Conservation (phyloP, 2,113 vertebrate genomes). For the Dipodomys ordii region DNA sequence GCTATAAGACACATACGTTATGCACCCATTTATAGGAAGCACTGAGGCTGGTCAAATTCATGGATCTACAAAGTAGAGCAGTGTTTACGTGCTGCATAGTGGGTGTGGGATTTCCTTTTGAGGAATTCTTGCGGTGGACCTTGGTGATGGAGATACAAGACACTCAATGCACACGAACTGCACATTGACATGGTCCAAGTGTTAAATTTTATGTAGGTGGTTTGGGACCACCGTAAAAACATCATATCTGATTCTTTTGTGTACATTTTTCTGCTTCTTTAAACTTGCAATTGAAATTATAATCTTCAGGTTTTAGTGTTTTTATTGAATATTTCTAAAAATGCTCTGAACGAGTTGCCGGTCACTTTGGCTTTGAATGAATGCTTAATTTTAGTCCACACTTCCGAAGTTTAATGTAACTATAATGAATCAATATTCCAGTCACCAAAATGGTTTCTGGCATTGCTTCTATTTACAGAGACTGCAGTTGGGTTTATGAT, state of each 20-base stretch:
- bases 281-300: neutral
- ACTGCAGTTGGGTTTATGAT: neutral
- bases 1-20: too few relatives aligned
- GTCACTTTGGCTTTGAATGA: neutral
- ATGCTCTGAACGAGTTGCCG: neutral
- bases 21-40: too few relatives aligned
- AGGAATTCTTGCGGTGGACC: too few relatives aligned
- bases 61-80: neutral
- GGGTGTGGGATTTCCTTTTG: neutral
- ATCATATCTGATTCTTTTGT: neutral
- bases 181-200: neutral
- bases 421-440: neutral
- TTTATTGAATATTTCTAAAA: slow-evolving; percentile 10
- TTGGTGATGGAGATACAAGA: neutral
- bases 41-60: neutral
- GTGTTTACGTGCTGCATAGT: fast-evolving
- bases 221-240: neutral
- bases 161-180: neutral
- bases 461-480: neutral
- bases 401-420: neutral
- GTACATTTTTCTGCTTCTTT: neutral
- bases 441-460: neutral
- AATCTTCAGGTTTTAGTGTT: neutral
- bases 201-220: neutral
- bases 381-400: neutral